These are phyloP conservation scores for Odontamblyopus rebecca DNA, from an alignment of 2,797 vertebrate genomes.

Conservation along the genomic window DNA sequence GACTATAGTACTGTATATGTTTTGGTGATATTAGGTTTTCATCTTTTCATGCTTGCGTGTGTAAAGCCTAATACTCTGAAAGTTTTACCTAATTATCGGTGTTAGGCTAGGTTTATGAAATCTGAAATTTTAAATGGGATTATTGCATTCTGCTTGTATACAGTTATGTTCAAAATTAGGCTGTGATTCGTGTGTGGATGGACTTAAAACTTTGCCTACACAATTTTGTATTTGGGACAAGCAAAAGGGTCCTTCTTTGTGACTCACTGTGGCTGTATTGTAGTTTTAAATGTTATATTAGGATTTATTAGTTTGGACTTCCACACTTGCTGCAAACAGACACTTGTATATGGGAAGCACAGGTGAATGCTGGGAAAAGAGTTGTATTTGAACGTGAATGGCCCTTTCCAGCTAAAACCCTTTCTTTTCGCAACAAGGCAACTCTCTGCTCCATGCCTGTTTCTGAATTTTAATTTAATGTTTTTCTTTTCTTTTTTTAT, in stretches of 20 bases:
- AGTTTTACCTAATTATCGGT: too few relatives aligned
- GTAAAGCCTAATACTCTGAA: neutral
- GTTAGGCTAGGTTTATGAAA: neutral
- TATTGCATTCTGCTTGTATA: neutral
- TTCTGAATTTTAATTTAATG: slow-evolving; percentile 47
- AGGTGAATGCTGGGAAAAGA: slow-evolving; percentile 26
- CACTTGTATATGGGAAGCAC: slow-evolving; percentile 44
- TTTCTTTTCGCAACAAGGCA: slow-evolving; percentile 36
- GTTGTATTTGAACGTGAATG: slow-evolving; percentile 22
- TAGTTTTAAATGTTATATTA: neutral
- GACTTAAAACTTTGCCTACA: neutral
- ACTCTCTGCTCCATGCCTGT: slow-evolving; percentile 58
- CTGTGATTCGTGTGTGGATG: neutral
- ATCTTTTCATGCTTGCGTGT: neutral
- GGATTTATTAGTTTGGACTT: neutral
- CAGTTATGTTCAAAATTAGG: neutral
- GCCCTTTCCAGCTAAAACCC: slow-evolving; percentile 16
- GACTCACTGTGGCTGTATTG: neutral
- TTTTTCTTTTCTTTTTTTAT: slow-evolving; percentile 57
- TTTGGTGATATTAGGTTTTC: neutral
- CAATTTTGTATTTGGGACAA: neutral
- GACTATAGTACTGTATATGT: too few relatives aligned
- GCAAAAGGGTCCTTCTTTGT: neutral
- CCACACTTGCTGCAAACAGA: slow-evolving; percentile 28
- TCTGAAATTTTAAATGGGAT: neutral